Percentiles rank a stretch among this genome's conserved stretches.
These are phyloP conservation scores for Scleropages formosus DNA, from an alignment of 2,797 vertebrate genomes.

Conservation along the genomic window DNA sequence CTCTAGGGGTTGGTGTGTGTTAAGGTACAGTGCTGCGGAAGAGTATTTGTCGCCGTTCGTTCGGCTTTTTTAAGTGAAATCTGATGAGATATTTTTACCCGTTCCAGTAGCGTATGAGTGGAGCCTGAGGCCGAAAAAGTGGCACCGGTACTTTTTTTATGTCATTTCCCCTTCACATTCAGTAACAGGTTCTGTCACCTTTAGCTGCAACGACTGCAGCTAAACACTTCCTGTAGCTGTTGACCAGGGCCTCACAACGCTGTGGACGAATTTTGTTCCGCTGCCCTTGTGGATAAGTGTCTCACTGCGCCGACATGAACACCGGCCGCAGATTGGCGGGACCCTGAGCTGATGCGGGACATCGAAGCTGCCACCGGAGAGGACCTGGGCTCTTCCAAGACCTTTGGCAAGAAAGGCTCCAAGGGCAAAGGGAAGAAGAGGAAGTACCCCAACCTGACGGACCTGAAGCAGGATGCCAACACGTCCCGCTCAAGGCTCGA, in stretches of 20 bases:
- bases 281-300: neutral
- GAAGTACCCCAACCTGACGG: slow-evolving; percentile 84
- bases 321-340: slow-evolving; percentile 78
- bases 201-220: too few relatives aligned
- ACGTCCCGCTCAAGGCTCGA: slow-evolving; percentile 81
- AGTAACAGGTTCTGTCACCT: too few relatives aligned
- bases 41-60: too few relatives aligned
- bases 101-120: too few relatives aligned
- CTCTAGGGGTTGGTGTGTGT: too few relatives aligned
- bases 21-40: too few relatives aligned
- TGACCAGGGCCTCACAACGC: neutral
- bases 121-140: too few relatives aligned
- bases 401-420: slow-evolving; percentile 50
- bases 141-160: too few relatives aligned
- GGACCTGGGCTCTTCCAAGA: slow-evolving; percentile 80
- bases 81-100: too few relatives aligned
- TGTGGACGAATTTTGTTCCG: neutral
- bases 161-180: too few relatives aligned
- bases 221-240: too few relatives aligned
- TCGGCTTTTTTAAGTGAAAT: too few relatives aligned
- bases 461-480: slow-evolving; percentile 79
- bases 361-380: slow-evolving; percentile 85
- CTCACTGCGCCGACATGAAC: neutral
- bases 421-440: slow-evolving; percentile 72
- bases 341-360: slow-evolving; percentile 85